Conservation (phyloP, 2,888 invertebrate species). For the Campopleginae sp. region DNA sequence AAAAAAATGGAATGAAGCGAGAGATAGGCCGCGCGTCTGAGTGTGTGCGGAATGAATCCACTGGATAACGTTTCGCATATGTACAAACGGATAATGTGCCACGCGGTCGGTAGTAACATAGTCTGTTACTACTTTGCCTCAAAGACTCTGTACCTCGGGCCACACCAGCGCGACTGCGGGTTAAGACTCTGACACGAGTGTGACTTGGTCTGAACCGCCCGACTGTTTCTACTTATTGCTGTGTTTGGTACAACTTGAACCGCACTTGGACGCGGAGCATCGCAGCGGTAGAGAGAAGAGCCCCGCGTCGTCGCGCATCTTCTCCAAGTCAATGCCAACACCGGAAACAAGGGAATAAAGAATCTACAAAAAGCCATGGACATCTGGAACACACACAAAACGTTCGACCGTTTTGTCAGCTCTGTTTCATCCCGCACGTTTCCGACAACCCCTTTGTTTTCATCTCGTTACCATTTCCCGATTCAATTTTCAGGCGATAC, state of each 20-base stretch:
- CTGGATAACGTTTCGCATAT: slow-evolving; percentile 58
- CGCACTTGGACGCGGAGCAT: slow-evolving; percentile 9
- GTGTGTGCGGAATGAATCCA: slow-evolving; percentile 61
- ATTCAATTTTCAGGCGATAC: slow-evolving; percentile 26
- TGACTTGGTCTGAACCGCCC: slow-evolving; percentile 44
- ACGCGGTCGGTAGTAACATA: slow-evolving; percentile 68
- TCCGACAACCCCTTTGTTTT: slow-evolving; percentile 3
- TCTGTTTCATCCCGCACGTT: background rate
- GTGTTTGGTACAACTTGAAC: background rate
- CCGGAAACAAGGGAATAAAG: slow-evolving; percentile 31
- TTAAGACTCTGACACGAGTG: slow-evolving; percentile 13
- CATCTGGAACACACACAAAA: background rate
- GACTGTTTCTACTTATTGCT: slow-evolving; percentile 42
- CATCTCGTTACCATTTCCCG: slow-evolving; percentile 21
- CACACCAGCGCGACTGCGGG: slow-evolving; percentile 1
- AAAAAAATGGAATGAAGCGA: slow-evolving; percentile 20
- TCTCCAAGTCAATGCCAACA: slow-evolving; percentile 4
- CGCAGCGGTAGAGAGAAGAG: slow-evolving; percentile 11
- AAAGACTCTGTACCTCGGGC: slow-evolving; percentile 47
- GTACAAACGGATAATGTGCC: slow-evolving; percentile 63
- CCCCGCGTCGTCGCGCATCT: slow-evolving; percentile 11
- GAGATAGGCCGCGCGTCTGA: slow-evolving; percentile 49
- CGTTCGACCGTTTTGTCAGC: background rate
- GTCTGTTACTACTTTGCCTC: slow-evolving; percentile 61
- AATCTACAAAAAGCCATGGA: slow-evolving; percentile 5